Base-by-base conservation (phyloP, 1,140 invertebrate species). In the Solenopsis fugax region DNA sequence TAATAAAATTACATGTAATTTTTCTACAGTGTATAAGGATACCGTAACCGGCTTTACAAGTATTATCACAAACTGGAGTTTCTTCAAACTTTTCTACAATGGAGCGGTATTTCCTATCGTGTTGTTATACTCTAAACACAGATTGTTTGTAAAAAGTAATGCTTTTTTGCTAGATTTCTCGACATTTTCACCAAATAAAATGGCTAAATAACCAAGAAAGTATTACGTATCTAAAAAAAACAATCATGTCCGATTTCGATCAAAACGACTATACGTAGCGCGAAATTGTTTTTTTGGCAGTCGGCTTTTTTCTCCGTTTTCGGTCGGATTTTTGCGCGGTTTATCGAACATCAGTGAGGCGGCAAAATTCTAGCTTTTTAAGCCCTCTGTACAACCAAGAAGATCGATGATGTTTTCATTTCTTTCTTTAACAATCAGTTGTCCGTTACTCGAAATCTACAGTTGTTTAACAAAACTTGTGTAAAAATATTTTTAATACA, bases 371-470 rank as follows among this genome's bases (percentile, higher is more conserved):
- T 62, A 45, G 6, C 37, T 72, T 58, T 72, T 58, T 58, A 72
- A 82, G 6, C 18, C 16, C 21, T 45, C n/a, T 9, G 0, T 65
- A 50, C 65, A 41, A 13, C 5, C 18, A 16, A 67, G n/a, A 71
- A 80, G 29, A 67, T 80, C 29, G n/a, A 71, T 54, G 64, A 69
- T 81, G 24, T 41, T 71, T 81, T 56, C 9, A 12, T 69, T 69
- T 21, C 18, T 29, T 77, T 48, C 45, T 78, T 37, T 24, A 18
- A 52, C 52, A 24, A 80, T 50, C 77, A 16, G 4, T 37, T 29
- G 24, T 60, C 24, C 13, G 41, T 78, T 48, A 64, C 52, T 29
- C 13, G 1, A 65, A 52, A 41, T 6, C 16, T 37, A 7, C 9
- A 37, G 18, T 78, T 62, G 12, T 78, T 62, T 24, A 1, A 4